Base-by-base conservation (phyloP, 37 sponge, comb jelly and placozoan genomes). In the Haliclona indistincta region DNA sequence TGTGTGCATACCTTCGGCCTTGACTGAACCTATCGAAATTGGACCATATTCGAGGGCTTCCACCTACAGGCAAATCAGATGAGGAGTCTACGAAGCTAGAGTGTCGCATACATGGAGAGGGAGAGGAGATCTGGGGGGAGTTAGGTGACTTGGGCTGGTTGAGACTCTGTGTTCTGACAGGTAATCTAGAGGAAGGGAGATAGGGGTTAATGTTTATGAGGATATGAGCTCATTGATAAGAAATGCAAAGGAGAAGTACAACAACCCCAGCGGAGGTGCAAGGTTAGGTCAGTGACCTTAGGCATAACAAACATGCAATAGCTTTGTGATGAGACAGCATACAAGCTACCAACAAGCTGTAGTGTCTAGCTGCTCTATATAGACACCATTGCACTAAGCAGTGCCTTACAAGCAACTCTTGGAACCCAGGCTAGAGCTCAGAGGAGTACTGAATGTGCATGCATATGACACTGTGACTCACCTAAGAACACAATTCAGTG, bases 1-100 rank as follows among this genome's bases (percentile, higher is more conserved):
- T 47, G n/a, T n/a, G 28, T 47, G 23, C 38, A 11, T 39, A 80
- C 81, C 81, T 80, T 60, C 81, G 38, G 38, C 81, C 71, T 26
- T 56, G 71, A 35, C 63, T 28, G 39, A 82, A 82, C 47, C 83
- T 74, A 23, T 74, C 75, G 39, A 82, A 82, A 43, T 82, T 67
- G 26, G 75, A 66, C 83, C 83, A 82, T 0, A 47, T 82, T 17
- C 75, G 38, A 13, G 83, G 75, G 43, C 68, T 74, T 0, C 36
- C 67, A 4, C 63, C 81, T 80, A 29, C n/a, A 47, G 2, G 23
- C 2, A 7, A n/a, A n/a, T n/a, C n/a, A n/a, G n/a, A n/a, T n/a
- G n/a, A n/a, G n/a, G n/a, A n/a, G n/a, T n/a, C n/a, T n/a, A n/a
- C n/a, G n/a, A n/a, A n/a, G n/a, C n/a, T n/a, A n/a, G n/a, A n/a